These are phyloP conservation scores for Bicyclus anynana DNA, from an alignment of 1,140 invertebrate genomes.

Conservation along the genomic window DNA sequence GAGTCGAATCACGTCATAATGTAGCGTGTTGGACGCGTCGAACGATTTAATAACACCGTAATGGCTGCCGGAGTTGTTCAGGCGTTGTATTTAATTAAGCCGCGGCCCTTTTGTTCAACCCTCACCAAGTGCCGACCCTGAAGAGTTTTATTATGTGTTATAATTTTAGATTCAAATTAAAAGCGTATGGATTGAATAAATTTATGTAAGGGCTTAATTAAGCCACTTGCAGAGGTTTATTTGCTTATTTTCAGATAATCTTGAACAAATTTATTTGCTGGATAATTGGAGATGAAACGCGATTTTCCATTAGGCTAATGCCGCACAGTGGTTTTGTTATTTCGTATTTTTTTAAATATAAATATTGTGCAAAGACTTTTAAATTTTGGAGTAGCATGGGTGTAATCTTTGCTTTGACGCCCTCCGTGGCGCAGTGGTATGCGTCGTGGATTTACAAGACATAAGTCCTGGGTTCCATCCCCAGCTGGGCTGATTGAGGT, in stretches of 20 bases:
- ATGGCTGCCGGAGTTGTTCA: slow-evolving; percentile 25
- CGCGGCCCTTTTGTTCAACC: slow-evolving; percentile 8
- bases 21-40: slow-evolving; percentile 50
- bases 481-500: no score
- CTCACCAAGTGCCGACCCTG: slow-evolving; percentile 33
- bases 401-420: no score
- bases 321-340: no score
- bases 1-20: slow-evolving; percentile 20
- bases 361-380: no score
- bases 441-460: no score
- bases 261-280: not conserved
- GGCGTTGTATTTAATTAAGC: slow-evolving; percentile 57
- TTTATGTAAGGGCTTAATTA: slow-evolving; percentile 26
- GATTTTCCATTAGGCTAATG: no score
- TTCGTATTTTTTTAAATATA: no score
- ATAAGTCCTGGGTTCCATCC: no score
- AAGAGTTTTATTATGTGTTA: slow-evolving; percentile 35
- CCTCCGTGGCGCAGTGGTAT: no score
- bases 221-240: not conserved
- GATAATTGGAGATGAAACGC: no score
- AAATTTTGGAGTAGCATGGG: no score
- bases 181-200: slow-evolving; percentile 35
- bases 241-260: not conserved
- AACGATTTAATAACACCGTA: slow-evolving; percentile 69
- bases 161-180: slow-evolving; percentile 1